Percentiles rank a stretch among this genome's conserved stretches.
phyloP scores from a whole-genome alignment of 2,888 invertebrate species.

The Nemotelus pantherinus region DNA sequence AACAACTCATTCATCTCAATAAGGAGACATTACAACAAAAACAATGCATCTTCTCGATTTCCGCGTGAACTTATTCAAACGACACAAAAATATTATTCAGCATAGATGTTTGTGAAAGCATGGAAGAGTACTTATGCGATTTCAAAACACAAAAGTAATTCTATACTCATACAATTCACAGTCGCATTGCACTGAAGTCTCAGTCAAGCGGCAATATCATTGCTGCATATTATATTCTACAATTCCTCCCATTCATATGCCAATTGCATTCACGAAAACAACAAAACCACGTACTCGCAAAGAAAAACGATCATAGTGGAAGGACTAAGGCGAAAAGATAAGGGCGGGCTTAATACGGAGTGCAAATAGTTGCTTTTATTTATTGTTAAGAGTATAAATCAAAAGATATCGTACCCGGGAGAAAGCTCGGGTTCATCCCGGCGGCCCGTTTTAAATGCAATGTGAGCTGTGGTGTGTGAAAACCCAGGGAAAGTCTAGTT shows the following conservation, averaged over 20 bases:
- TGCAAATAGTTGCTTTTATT: conserved; percentile 19
- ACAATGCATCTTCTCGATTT: too few relatives aligned
- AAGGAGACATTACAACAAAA: too few relatives aligned
- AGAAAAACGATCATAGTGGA: too few relatives aligned
- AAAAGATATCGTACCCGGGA: conserved; percentile 31
- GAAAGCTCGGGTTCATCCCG: neutral
- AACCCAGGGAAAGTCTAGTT: neutral
- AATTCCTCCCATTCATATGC: conserved; percentile 15
- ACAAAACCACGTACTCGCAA: neutral
- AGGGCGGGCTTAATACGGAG: neutral
- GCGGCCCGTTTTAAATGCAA: neutral
- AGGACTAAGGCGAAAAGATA: too few relatives aligned
- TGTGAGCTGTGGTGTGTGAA: neutral
- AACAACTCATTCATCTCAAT: too few relatives aligned
- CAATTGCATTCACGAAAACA: conserved; percentile 11
- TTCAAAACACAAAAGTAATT: neutral
- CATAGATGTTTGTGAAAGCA: conserved; percentile 9
- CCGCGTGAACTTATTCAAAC: too few relatives aligned
- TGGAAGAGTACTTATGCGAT: neutral
- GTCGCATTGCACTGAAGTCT: neutral
- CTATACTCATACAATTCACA: conserved; percentile 14
- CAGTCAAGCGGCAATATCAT: too few relatives aligned
- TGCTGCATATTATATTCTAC: too few relatives aligned
- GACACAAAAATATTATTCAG: neutral
- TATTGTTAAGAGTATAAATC: conserved; percentile 31